phyloP scores from a whole-genome alignment of 2,888 invertebrate genomes.

The Malachius bipustulatus region DNA sequence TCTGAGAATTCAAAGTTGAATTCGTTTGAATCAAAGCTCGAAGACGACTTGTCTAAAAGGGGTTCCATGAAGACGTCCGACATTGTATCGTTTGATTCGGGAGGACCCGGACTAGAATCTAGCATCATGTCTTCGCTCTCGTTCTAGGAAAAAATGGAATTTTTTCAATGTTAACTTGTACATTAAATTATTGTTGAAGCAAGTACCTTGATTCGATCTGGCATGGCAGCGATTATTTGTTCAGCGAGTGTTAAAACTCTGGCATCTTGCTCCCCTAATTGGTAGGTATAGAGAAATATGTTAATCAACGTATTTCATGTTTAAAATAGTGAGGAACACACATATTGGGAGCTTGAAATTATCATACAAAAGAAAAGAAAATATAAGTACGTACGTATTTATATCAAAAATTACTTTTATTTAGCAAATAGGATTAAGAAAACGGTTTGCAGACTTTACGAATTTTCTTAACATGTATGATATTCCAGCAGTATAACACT shows the following conservation, averaged over 20 bases:
- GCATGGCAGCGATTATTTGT: slow-evolving; percentile 97
- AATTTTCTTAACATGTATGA: too few species aligned
- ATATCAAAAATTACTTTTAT: too few species aligned
- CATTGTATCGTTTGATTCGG: slow-evolving; percentile 38
- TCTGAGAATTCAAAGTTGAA: slow-evolving; percentile 75
- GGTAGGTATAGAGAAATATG: slow-evolving; percentile 7
- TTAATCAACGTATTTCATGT: slow-evolving; percentile 4
- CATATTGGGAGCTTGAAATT: too few species aligned
- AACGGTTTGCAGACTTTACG: too few species aligned
- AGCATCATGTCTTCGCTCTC: slow-evolving; percentile 62
- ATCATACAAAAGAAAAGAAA: too few species aligned
- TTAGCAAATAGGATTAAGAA: too few species aligned
- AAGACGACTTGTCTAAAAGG: slow-evolving; percentile 53
- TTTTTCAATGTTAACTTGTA: slow-evolving; percentile 1
- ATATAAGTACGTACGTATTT: too few species aligned
- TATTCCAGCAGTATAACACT: too few species aligned
- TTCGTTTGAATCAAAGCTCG: slow-evolving; percentile 52
- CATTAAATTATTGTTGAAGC: slow-evolving; percentile 1
- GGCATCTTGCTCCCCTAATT: slow-evolving; percentile 79
- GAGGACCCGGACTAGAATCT: slow-evolving; percentile 44
- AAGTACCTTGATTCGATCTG: slow-evolving; percentile 85
- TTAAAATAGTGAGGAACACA: too few species aligned
- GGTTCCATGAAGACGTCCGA: slow-evolving; percentile 68
- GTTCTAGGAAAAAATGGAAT: slow-evolving; percentile 42
- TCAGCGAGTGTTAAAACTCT: slow-evolving; percentile 88